Evolutionary conservation across 2,888 invertebrate genomes (phyloP).

Genomic region (Pecten maximus): DNA sequence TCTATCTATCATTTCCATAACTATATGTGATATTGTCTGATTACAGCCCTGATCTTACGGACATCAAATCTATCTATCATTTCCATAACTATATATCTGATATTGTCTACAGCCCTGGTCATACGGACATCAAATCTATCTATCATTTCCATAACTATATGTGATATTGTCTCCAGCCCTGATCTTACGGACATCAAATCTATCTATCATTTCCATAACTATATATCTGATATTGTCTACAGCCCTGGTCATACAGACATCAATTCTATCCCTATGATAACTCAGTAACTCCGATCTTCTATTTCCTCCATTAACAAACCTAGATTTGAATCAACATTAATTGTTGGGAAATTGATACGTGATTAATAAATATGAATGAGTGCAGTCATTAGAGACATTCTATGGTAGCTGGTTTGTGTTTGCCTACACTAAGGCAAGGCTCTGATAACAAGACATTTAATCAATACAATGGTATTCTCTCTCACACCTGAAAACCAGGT

Average conservation of each 20-base stretch:
- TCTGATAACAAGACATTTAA: not conserved
- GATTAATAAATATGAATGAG: not conserved
- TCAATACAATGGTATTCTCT: not conserved
- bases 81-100: too few relatives aligned
- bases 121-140: too few relatives aligned
- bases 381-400: not conserved
- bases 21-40: too few relatives aligned
- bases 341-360: not conserved
- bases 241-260: not conserved
- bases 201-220: too few relatives aligned
- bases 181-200: too few relatives aligned
- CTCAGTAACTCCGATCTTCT: not conserved
- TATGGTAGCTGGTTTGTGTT: not conserved
- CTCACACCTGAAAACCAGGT: not conserved
- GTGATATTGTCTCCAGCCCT: too few relatives aligned
- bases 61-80: too few relatives aligned
- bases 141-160: too few relatives aligned
- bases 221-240: too few relatives aligned
- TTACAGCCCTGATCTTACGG: too few relatives aligned
- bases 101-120: too few relatives aligned
- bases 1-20: too few relatives aligned
- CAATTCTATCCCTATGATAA: not conserved
- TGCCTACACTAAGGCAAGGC: not conserved
- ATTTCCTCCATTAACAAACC: not conserved
- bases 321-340: not conserved